Evolutionary conservation across 2,888 invertebrate genomes (phyloP).

Genomic region (Piscicola geometra): DNA sequence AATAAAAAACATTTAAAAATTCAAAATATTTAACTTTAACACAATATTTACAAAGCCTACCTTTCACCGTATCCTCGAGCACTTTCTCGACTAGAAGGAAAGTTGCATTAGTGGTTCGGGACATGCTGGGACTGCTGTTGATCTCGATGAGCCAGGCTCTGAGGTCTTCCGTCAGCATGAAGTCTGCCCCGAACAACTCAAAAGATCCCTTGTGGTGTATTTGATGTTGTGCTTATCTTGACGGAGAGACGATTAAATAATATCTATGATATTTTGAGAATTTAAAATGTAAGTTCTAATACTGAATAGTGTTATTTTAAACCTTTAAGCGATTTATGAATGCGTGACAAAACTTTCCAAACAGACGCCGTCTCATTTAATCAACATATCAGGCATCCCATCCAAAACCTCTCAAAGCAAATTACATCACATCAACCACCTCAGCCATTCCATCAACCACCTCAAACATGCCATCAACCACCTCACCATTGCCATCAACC

Average conservation of each 20-base stretch:
- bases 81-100: slow-evolving; percentile 75
- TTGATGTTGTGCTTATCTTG: background rate
- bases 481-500: too few relatives aligned
- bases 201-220: slow-evolving; percentile 68
- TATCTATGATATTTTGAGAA: background rate
- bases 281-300: background rate
- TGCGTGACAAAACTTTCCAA: too few relatives aligned
- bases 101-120: slow-evolving; percentile 77
- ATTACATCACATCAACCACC: too few relatives aligned
- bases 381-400: too few relatives aligned
- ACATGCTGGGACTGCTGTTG: slow-evolving; percentile 78
- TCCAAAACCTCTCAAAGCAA: too few relatives aligned
- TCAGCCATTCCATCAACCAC: too few relatives aligned
- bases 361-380: too few relatives aligned
- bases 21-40: background rate
- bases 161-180: slow-evolving; percentile 74
- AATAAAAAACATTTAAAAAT: background rate
- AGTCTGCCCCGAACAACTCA: slow-evolving; percentile 87
- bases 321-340: too few relatives aligned
- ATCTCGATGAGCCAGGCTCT: slow-evolving; percentile 85
- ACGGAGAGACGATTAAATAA: background rate
- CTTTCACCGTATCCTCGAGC: slow-evolving; percentile 79
- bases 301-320: too few relatives aligned
- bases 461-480: too few relatives aligned
- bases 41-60: slow-evolving; percentile 55